Evolutionary conservation across 1,140 invertebrate genomes (phyloP).

Genomic region (Drosophila nigrodunni): DNA sequence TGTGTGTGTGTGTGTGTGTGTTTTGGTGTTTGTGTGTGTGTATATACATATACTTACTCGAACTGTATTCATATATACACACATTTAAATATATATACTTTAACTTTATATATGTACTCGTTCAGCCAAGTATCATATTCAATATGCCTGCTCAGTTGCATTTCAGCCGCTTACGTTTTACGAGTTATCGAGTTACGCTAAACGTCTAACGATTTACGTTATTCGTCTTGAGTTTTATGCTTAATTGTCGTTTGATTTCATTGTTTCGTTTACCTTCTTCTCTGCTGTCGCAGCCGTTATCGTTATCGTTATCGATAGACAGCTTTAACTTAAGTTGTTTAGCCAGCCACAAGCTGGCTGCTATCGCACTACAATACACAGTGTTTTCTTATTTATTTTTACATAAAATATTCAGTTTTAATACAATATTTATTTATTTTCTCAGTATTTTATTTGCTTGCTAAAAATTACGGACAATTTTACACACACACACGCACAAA

Average conservation of each 20-base stretch:
- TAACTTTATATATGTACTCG: conserved; percentile 9
- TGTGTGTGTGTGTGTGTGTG: conserved; percentile 12
- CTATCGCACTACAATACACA: conserved; percentile 40
- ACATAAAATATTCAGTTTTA: conserved; percentile 78
- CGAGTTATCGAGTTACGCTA: conserved; percentile 17
- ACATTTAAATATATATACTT: conserved; percentile 20
- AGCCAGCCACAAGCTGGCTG: conserved; percentile 13
- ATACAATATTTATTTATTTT: conserved; percentile 52
- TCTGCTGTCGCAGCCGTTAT: conserved; percentile 8
- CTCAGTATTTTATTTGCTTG: conserved; percentile 48
- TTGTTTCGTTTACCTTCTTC: conserved; percentile 71
- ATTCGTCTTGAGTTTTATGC: conserved; percentile 54
- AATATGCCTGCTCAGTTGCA: conserved; percentile 16
- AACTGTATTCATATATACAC: conserved; percentile 12
- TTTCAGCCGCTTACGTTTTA: conserved; percentile 41
- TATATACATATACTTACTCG: conserved; percentile 23
- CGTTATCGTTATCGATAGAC: conserved; percentile 2
- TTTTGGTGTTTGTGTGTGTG: conserved; percentile 9
- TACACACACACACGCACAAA: conserved; percentile 66
- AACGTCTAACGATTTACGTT: conserved; percentile 38
- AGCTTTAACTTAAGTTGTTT: conserved; percentile 21
- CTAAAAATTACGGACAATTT: conserved; percentile 81
- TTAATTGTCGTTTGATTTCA: conserved; percentile 80
- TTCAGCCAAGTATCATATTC: conserved; percentile 21
- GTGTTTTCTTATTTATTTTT: conserved; percentile 29